Percentiles rank a stretch among this genome's conserved stretches.
Conservation (phyloP, 1,140 invertebrate genomes). For the Bacillus rossius region DNA sequence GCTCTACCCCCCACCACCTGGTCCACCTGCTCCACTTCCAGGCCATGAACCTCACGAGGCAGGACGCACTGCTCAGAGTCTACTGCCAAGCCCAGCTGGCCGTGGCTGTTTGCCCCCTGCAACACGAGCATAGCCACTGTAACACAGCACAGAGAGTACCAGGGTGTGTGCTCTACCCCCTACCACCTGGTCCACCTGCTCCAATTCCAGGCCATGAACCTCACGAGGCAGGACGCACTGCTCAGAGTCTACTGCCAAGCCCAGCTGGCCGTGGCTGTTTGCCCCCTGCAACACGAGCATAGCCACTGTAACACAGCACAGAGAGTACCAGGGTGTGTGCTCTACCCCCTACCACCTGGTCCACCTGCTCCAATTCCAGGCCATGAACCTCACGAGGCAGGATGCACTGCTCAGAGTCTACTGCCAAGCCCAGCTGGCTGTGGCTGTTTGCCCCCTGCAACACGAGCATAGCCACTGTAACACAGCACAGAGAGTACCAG, state of each 20-base stretch:
- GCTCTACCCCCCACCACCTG: slow-evolving; percentile 73
- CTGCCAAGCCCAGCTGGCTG: slow-evolving; percentile 68
- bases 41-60: slow-evolving; percentile 49
- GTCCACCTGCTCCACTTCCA: too few relatives aligned
- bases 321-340: too few relatives aligned
- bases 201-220: too few relatives aligned
- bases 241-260: slow-evolving; percentile 25
- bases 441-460: slow-evolving; percentile 78
- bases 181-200: too few relatives aligned
- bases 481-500: too few relatives aligned
- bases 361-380: too few relatives aligned
- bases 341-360: too few relatives aligned
- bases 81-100: slow-evolving; percentile 32
- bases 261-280: slow-evolving; percentile 36
- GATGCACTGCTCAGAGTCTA: slow-evolving; percentile 58
- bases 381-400: slow-evolving; percentile 49
- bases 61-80: slow-evolving; percentile 41
- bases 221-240: slow-evolving; percentile 50
- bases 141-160: too few relatives aligned
- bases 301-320: too few relatives aligned
- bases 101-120: slow-evolving; percentile 45
- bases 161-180: too few relatives aligned
- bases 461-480: too few relatives aligned
- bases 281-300: slow-evolving; percentile 51
- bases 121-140: too few relatives aligned